phyloP scores from a whole-genome alignment of 2,797 vertebrate species.

The Caiman crocodilus region DNA sequence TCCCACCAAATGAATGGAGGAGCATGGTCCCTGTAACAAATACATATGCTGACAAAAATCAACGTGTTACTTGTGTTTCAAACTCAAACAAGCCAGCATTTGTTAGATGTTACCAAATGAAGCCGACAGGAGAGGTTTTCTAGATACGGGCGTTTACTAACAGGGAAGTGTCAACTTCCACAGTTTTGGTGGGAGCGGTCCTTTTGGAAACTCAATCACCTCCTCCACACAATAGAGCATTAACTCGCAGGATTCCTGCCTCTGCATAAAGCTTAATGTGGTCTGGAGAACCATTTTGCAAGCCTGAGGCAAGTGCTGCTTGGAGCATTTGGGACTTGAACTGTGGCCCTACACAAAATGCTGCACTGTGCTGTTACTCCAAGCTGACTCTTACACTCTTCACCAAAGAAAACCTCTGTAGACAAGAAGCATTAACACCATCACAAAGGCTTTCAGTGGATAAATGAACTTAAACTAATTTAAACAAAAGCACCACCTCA shows the following conservation, averaged over 20 bases:
- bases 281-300: not conserved
- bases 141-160: not conserved
- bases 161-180: not conserved
- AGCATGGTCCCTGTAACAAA: not conserved
- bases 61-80: slow-evolving; percentile 7
- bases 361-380: not conserved
- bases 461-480: not conserved
- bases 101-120: slow-evolving; percentile 22
- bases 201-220: not conserved
- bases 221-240: not conserved
- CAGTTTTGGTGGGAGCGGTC: not conserved
- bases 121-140: not conserved
- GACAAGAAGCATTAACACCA: not conserved
- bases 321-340: not conserved
- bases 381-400: not conserved
- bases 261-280: not conserved
- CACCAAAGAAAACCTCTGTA: not conserved
- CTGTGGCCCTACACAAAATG: not conserved
- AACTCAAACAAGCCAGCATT: not conserved
- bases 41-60: not conserved
- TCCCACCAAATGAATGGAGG: not conserved
- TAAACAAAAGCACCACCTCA: slow-evolving; percentile 83
- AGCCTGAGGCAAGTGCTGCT: not conserved
- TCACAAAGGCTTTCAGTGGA: slow-evolving; percentile 7
- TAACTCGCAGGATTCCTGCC: not conserved